These are phyloP conservation scores for Baryphthengus martii DNA, from an alignment of 2,113 vertebrate genomes.

Conservation along the genomic window DNA sequence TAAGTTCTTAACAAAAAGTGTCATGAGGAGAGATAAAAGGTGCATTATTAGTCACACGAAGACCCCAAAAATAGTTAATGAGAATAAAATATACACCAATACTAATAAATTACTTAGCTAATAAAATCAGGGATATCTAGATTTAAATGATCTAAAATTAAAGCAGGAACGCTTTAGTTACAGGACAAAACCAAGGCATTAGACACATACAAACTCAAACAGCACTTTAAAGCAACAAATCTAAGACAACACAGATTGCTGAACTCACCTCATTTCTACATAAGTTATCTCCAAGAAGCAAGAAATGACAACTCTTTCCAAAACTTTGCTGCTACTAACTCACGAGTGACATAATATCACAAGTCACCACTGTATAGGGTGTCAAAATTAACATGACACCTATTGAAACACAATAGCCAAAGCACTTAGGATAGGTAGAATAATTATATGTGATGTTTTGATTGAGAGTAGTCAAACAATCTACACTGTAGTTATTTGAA, in stretches of 20 bases:
- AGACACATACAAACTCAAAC: fast-evolving
- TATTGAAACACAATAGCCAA: neutral
- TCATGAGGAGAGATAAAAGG: neutral
- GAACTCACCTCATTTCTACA: neutral
- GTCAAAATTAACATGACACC: neutral
- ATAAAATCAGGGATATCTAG: neutral
- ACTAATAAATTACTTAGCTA: neutral
- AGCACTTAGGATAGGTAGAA: neutral
- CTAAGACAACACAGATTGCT: neutral
- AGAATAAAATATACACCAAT: neutral
- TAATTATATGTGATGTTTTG: neutral
- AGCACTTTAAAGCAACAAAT: neutral
- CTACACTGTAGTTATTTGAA: neutral
- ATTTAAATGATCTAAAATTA: neutral
- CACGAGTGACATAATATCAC: neutral
- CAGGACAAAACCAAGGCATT: neutral
- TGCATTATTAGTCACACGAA: neutral
- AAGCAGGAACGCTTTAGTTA: neutral
- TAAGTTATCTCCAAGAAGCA: neutral
- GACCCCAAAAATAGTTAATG: neutral
- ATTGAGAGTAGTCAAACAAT: neutral
- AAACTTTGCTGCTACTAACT: neutral
- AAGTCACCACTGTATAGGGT: neutral
- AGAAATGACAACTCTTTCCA: neutral
- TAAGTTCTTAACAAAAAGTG: neutral